Conservation (phyloP, 1,140 invertebrate species). For the Apis florea region DNA sequence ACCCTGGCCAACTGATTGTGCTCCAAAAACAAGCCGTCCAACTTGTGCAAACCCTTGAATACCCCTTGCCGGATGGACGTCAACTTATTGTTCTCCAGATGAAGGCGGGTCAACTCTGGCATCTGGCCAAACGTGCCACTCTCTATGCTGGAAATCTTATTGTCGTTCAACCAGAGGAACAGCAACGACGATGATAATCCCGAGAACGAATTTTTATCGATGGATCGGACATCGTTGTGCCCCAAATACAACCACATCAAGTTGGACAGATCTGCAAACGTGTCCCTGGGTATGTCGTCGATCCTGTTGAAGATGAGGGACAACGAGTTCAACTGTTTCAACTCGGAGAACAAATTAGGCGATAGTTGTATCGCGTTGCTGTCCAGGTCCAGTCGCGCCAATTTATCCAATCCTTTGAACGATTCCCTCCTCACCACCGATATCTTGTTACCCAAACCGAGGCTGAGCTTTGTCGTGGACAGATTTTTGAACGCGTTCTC, state of each 20-base stretch:
- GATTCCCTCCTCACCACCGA: constrained; percentile 38
- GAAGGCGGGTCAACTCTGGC: constrained; percentile 32
- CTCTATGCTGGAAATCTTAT: constrained; percentile 46
- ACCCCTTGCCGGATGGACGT: not conserved
- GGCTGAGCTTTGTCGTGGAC: constrained; percentile 7
- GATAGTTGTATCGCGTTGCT: constrained; percentile 42
- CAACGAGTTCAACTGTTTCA: constrained; percentile 32
- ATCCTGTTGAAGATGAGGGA: constrained; percentile 52
- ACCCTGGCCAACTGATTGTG: constrained; percentile 42
- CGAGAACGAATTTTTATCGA: constrained; percentile 30
- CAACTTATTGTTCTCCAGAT: constrained; percentile 48
- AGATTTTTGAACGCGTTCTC: constrained; percentile 56
- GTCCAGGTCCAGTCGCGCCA: constrained; percentile 47
- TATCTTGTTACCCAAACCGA: constrained; percentile 52
- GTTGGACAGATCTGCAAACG: constrained; percentile 46
- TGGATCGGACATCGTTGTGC: constrained; percentile 43
- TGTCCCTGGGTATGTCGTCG: constrained; percentile 38
- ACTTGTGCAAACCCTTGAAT: constrained; percentile 38
- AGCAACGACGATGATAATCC: constrained; percentile 22
- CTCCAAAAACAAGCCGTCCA: constrained; percentile 50
- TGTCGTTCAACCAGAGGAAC: constrained; percentile 53
- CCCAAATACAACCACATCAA: constrained; percentile 47
- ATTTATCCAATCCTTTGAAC: constrained; percentile 51
- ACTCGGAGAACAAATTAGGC: constrained; percentile 48
- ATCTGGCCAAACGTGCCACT: constrained; percentile 31